Conservation (phyloP, 2,113 vertebrate genomes). For the Percopsis transmontana region DNA sequence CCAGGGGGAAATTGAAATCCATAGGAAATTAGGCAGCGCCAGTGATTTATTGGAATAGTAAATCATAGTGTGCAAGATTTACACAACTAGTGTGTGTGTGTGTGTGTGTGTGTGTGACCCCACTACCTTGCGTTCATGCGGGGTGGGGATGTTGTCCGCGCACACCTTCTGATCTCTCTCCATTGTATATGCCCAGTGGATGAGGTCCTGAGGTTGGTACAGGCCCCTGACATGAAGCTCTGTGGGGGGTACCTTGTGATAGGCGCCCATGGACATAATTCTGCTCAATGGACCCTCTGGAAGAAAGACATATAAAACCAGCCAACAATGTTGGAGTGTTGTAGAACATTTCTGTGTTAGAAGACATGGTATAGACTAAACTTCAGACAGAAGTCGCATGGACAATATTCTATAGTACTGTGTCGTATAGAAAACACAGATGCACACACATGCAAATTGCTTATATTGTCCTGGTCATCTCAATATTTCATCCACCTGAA, state of each 20-base stretch:
- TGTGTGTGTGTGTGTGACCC: slow-evolving; percentile 9
- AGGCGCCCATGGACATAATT: slow-evolving; percentile 61
- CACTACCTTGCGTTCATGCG: slow-evolving; percentile 52
- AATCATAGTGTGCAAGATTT: slow-evolving; percentile 61
- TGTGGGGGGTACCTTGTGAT: slow-evolving; percentile 41
- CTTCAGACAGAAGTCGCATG: no score
- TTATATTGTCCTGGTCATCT: no score
- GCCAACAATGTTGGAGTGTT: slow-evolving; percentile 16
- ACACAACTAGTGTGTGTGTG: slow-evolving; percentile 25
- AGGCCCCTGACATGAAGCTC: slow-evolving; percentile 31
- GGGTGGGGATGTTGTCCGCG: slow-evolving; percentile 50
- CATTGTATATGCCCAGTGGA: slow-evolving; percentile 59
- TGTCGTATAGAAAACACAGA: no score
- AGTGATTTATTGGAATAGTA: slow-evolving; percentile 79
- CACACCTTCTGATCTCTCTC: slow-evolving; percentile 57
- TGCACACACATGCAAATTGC: slow-evolving; percentile 6
- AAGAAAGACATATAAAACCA: slow-evolving; percentile 1
- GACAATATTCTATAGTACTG: no score
- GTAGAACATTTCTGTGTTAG: no score
- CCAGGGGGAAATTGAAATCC: slow-evolving; percentile 79
- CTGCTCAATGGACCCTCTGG: slow-evolving; percentile 49
- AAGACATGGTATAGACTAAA: no score
- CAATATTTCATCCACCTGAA: no score
- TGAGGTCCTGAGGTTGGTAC: slow-evolving; percentile 43
- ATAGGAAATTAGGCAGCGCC: slow-evolving; percentile 76